A percentile compares a stretch with the other conserved stretches of the same genome.
phyloP scores from a whole-genome alignment of 2,888 invertebrate species.

The Cerceris ruficornis region DNA sequence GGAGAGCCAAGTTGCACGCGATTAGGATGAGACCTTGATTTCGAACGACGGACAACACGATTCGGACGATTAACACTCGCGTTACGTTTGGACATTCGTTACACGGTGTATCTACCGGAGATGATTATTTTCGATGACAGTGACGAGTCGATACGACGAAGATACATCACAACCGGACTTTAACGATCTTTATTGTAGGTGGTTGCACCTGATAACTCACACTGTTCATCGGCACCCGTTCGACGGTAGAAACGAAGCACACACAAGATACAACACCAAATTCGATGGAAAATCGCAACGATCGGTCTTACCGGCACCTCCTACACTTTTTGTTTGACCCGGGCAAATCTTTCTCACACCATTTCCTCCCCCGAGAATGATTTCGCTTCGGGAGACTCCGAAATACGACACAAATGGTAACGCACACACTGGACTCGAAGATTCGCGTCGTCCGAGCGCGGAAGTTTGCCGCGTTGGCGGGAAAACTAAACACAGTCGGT shows the following conservation, averaged over 20 bases:
- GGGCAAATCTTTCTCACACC: neutral
- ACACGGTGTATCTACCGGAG: too few species aligned
- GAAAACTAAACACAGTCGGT: constrained; percentile 46
- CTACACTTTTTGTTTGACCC: neutral
- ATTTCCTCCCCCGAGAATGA: neutral
- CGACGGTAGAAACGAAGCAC: neutral
- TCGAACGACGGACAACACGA: too few species aligned
- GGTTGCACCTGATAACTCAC: constrained; percentile 6
- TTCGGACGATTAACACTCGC: too few species aligned
- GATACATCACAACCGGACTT: too few species aligned
- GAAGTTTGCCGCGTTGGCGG: constrained; percentile 48
- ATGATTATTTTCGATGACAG: too few species aligned
- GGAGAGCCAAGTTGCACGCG: constrained; percentile 7
- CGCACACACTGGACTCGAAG: neutral
- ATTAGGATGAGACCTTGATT: neutral
- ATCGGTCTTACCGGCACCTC: neutral
- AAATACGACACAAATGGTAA: neutral
- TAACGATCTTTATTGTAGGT: too few species aligned
- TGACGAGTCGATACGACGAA: too few species aligned
- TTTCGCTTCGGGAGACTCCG: neutral
- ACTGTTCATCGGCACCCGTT: constrained; percentile 25
- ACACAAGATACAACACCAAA: neutral
- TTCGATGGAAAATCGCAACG: neutral
- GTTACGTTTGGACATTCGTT: too few species aligned
- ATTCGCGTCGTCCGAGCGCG: constrained; percentile 6